A percentile compares a stretch with the other conserved stretches of the same genome.
phyloP scores from a whole-genome alignment of 2,797 vertebrate genomes.

The Phataginus tricuspis region DNA sequence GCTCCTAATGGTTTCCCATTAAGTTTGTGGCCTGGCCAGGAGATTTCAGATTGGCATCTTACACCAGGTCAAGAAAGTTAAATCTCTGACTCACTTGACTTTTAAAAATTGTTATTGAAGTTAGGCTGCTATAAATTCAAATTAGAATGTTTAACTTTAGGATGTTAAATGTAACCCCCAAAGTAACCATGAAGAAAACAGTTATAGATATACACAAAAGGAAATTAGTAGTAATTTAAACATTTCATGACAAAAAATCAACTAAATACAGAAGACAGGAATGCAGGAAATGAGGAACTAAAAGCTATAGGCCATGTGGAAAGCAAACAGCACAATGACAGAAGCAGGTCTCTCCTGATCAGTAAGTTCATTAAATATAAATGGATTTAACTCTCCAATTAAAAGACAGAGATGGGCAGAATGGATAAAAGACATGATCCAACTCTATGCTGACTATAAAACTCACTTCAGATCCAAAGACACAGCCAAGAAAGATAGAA shows the following conservation, averaged over 20 bases:
- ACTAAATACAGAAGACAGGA: not conserved
- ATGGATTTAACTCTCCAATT: not conserved
- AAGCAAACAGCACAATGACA: not conserved
- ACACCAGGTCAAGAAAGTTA: conserved; percentile 32
- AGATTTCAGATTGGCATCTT: not conserved
- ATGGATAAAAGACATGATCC: not conserved
- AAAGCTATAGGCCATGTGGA: not conserved
- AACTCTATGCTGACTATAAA: not conserved
- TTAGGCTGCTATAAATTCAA: not conserved
- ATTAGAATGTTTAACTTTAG: not conserved
- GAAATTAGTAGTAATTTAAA: not conserved
- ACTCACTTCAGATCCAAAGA: not conserved
- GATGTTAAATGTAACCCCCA: not conserved
- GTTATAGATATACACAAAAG: not conserved
- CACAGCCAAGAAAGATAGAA: not conserved
- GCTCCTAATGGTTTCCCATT: not conserved
- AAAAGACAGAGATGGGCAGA: not conserved
- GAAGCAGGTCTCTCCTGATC: not conserved
- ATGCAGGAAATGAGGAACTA: not conserved
- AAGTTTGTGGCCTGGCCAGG: not conserved
- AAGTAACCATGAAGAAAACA: not conserved
- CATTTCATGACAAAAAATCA: not conserved
- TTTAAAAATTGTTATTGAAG: not conserved
- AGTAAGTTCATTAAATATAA: not conserved
- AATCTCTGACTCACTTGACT: not conserved